Percentiles rank a stretch among this genome's conserved stretches.
Evolutionary conservation across 2,888 invertebrate species (phyloP).

Genomic region (Noctuana brunneofusca): DNA sequence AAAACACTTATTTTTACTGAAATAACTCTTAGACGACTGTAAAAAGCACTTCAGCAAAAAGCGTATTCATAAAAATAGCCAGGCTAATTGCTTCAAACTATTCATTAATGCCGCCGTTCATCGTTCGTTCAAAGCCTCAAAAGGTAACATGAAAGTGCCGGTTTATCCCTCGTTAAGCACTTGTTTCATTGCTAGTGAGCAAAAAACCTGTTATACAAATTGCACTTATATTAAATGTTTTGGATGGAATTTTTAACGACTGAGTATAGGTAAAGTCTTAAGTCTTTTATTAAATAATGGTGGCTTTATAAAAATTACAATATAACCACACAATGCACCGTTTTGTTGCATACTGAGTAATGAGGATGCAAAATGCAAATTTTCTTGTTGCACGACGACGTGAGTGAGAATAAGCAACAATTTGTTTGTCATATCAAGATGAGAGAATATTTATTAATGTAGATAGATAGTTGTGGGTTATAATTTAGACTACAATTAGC

Average conservation of each 20-base stretch:
- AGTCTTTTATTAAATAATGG: too few relatives aligned
- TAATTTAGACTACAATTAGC: slow-evolving; percentile 60
- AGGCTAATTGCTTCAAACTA: slow-evolving; percentile 32
- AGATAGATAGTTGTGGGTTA: slow-evolving; percentile 49
- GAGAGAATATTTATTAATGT: slow-evolving; percentile 36
- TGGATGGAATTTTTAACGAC: too few relatives aligned
- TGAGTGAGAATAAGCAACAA: slow-evolving; percentile 27
- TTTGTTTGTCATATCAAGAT: slow-evolving; percentile 33
- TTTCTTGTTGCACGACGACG: slow-evolving; percentile 19
- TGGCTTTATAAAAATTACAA: not conserved
- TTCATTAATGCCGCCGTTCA: slow-evolving; percentile 32
- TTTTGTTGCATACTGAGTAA: not conserved
- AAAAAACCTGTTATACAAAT: slow-evolving; percentile 6
- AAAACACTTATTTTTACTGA: slow-evolving; percentile 32
- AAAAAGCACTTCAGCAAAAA: slow-evolving; percentile 30
- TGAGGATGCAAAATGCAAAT: slow-evolving; percentile 8
- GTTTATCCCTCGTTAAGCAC: slow-evolving; percentile 29
- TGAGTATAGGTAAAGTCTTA: too few relatives aligned
- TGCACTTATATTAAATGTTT: too few relatives aligned
- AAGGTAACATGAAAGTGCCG: slow-evolving; percentile 25
- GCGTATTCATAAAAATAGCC: slow-evolving; percentile 30
- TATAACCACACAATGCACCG: not conserved
- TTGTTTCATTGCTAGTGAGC: slow-evolving; percentile 20
- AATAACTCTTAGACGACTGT: slow-evolving; percentile 27
- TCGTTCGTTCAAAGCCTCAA: slow-evolving; percentile 31